Percentiles rank a stretch among this genome's conserved stretches.
phyloP scores from a whole-genome alignment of 2,888 invertebrate genomes.

The Erpobdella octoculata region DNA sequence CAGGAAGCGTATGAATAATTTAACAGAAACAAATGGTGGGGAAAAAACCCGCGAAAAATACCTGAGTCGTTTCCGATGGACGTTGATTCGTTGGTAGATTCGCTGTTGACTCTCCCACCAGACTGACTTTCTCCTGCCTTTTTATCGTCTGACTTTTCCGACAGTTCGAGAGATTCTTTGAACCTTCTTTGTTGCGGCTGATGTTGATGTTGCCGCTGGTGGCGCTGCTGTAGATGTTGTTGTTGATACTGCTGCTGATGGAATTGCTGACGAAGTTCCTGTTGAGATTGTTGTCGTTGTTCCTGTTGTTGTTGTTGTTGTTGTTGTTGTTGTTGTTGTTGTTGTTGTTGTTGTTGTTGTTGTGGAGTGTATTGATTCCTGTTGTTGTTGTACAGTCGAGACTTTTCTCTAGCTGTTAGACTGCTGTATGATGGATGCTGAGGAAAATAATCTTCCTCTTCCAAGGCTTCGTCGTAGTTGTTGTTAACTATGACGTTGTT shows the following conservation, averaged over 20 bases:
- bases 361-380: too few relatives aligned
- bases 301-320: conserved; percentile 16
- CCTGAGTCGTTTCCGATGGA: conserved; percentile 13
- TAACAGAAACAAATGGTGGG: too few relatives aligned
- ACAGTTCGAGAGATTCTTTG: neutral
- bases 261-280: neutral
- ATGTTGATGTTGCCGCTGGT: conserved; percentile 5
- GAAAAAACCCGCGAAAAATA: neutral
- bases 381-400: too few relatives aligned
- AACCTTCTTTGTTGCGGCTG: neutral
- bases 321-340: neutral
- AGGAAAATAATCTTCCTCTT: too few relatives aligned
- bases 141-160: neutral
- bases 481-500: conserved; percentile 14
- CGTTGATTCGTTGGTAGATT: conserved; percentile 15
- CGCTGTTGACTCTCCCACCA: neutral
- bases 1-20: too few relatives aligned
- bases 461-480: neutral
- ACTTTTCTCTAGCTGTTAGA: too few relatives aligned
- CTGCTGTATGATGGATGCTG: too few relatives aligned
- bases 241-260: neutral
- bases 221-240: neutral
- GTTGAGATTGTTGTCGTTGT: neutral
- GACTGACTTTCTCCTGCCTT: neutral
- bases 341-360: conserved; percentile 20